These are phyloP conservation scores for Protobothrops flavoviridis DNA, from an alignment of 2,113 vertebrate genomes.

Conservation along the genomic window DNA sequence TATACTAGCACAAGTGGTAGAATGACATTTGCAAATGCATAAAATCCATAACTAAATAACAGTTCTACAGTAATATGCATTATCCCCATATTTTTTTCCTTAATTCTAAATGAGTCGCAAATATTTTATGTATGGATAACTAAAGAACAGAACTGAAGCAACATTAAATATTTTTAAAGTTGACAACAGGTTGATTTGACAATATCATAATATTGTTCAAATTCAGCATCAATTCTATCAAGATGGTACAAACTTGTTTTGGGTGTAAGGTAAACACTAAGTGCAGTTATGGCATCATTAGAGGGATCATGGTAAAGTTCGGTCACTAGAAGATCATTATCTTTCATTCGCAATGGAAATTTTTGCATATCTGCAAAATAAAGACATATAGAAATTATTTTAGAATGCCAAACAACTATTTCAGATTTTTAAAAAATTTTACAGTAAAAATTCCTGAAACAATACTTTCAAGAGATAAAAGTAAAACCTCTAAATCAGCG, in stretches of 20 bases:
- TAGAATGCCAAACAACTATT: neutral
- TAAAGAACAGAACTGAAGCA: neutral
- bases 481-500: neutral
- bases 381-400: neutral
- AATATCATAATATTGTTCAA: neutral
- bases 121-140: neutral
- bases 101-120: neutral
- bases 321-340: slow-evolving; percentile 95
- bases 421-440: neutral
- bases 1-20: neutral
- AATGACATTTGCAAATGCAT: neutral
- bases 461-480: neutral
- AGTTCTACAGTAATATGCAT: neutral
- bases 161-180: neutral
- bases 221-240: neutral
- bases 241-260: slow-evolving; percentile 87
- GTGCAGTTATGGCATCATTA: slow-evolving; percentile 93
- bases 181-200: neutral
- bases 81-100: neutral
- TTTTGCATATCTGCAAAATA: slow-evolving; percentile 91
- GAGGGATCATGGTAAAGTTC: slow-evolving; percentile 96
- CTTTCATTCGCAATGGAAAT: slow-evolving; percentile 96
- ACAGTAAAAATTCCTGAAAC: neutral
- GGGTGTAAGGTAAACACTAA: slow-evolving; percentile 97
- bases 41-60: neutral